Evolutionary conservation across 2,888 invertebrate species (phyloP), one percentile per base, ranked within the genome.

Genomic region (Operophtera brumata): DNA sequence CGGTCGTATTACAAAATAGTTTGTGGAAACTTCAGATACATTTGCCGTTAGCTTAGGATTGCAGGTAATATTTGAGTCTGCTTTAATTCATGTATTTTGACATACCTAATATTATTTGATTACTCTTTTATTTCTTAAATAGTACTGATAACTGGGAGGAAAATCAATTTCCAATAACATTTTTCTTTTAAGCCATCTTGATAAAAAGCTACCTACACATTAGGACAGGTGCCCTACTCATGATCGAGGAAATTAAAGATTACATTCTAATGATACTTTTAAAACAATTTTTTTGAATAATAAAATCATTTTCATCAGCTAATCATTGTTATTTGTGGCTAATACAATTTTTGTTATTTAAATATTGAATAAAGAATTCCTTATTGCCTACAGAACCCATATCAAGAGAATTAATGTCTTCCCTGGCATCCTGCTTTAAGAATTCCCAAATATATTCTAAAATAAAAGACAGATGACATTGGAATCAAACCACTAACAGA

Each of bases 1-100:
- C 80, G 81, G 78, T 71, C 80, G 74, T 67, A 67, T 70, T 75
- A 75, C 72, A 75, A 79, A 81, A 81, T 76, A 75, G 70, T 76
- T 70, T 69, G 69, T 72, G 68, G 67, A 71, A 72, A 62, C 69
- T 72, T 70, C 56, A 63, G 65, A 70, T 69, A 72, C 60, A 74
- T 76, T 73, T 73, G 69, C 65, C 68, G 61, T 66, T 71, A 66
- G 62, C 11, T 52, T 41, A 26, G 42, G 45, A 52, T 62, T 59
- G 53, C 60, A 50, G 48, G 43, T 64, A 60, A 45, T 44, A 62
- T 65, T 67, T 61, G 51, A 63, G 63, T 65, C 60, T 59, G 50
- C 62, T 59, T 40, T 26, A 43, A 40, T 42, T 48, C 12, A 49
- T 36, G 42, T 25, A 58, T 58, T 54, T 32, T 43, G 45, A 52